Evolutionary conservation across 1,140 invertebrate genomes (phyloP), one percentile per base, ranked within the genome.

Genomic region (Pararge aegeria): DNA sequence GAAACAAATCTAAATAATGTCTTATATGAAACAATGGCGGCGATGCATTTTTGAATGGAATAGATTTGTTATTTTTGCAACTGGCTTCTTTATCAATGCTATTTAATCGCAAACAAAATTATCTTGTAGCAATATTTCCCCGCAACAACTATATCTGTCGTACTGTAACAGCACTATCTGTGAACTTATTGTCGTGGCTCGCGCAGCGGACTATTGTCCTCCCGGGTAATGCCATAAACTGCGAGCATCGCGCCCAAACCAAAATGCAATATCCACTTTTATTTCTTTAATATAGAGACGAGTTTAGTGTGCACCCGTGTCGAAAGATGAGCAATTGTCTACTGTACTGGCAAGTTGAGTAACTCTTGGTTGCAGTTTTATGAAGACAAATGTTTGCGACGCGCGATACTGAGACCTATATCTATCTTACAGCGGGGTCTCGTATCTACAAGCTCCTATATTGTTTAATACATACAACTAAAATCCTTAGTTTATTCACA

Each of bases 291-390:
- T 0, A 1, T 5, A 27, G 10, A 4, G 27, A 27, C 27, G 27
- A 27, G 13, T 44, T 44, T 59, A 6, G 57, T 29, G 9, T 59
- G 16, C 21, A 53, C 6, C 0, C n/a, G 20, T 58, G 40, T 59
- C 18, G 37, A 53, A 37, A 53, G 24, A 59, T 59, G 30, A 59
- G 38, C 34, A 4, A 38, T 37, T 13, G 29, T 18, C 29, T 48
- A 42, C 20, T 42, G 57, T 55, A 55, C 40, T 50, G 55, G 24
- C 46, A 38, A 44, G 20, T 30, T 27, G 16, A 46, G 57, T 53
- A 46, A 59, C 57, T 51, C 24, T 34, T 16, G 52, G 50, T 30
- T 59, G 57, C 57, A 59, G 50, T 53, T 59, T 59, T 59, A 59
- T 59, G 57, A 49, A 59, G 57, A 59, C 57, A 59, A 59, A 59